phyloP scores from a whole-genome alignment of 2,888 invertebrate species.

The Acheta domesticus region DNA sequence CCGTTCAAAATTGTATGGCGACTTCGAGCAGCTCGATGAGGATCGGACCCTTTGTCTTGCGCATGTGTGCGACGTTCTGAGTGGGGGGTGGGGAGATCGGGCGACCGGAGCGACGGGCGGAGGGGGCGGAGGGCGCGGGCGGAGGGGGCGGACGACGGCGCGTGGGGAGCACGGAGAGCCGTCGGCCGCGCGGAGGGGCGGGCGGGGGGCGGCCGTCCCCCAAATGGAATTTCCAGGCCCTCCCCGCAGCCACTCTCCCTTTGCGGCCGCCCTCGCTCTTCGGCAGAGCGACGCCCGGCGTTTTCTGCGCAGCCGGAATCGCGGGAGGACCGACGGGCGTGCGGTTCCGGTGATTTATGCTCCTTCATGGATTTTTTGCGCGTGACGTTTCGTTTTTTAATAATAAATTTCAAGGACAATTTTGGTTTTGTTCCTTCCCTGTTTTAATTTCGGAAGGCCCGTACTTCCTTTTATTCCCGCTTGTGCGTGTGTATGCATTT shows the following conservation, averaged over 20 bases:
- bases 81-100: not conserved
- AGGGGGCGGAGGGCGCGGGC: not conserved
- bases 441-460: too few relatives aligned
- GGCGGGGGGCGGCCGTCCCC: not conserved
- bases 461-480: too few relatives aligned
- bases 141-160: not conserved
- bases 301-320: conserved; percentile 18
- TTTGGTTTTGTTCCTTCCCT: not conserved
- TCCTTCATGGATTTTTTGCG: not conserved
- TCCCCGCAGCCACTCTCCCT: conserved; percentile 11
- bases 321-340: conserved; percentile 18
- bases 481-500: too few relatives aligned
- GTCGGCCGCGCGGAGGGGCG: not conserved
- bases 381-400: conserved; percentile 5
- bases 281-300: not conserved
- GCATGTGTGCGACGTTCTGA: conserved; percentile 5
- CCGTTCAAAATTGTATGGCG: conserved; percentile 18
- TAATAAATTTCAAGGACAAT: not conserved
- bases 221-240: not conserved
- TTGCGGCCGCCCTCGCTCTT: conserved; percentile 19
- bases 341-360: not conserved
- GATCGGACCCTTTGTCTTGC: not conserved
- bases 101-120: not conserved
- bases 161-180: not conserved
- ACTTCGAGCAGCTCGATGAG: conserved; percentile 18